phyloP scores from a whole-genome alignment of 2,888 invertebrate species.

The Hoplodrina blanda region DNA sequence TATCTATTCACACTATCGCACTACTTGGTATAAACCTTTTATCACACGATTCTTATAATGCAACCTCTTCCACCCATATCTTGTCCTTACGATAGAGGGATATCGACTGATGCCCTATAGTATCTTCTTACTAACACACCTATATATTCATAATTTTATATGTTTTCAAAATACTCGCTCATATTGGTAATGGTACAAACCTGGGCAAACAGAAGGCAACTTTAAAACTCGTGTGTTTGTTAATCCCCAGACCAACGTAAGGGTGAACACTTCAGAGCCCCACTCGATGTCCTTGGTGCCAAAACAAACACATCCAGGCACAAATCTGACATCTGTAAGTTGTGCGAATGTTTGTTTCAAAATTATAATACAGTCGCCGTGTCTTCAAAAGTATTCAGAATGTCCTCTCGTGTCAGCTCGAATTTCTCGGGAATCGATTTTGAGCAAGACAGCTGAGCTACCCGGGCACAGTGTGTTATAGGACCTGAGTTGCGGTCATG shows the following conservation, averaged over 20 bases:
- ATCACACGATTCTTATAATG: slow-evolving; percentile 12
- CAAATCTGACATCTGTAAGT: slow-evolving; percentile 42
- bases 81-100: too few relatives aligned
- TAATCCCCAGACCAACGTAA: slow-evolving; percentile 48
- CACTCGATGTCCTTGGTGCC: slow-evolving; percentile 39
- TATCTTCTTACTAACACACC: slow-evolving; percentile 3
- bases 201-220: slow-evolving; percentile 15
- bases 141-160: neutral
- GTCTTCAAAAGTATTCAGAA: neutral
- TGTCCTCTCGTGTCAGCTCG: neutral
- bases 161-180: slow-evolving; percentile 3
- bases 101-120: neutral
- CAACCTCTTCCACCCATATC: neutral
- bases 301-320: slow-evolving; percentile 37
- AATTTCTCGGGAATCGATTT: neutral
- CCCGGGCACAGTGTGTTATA: too few relatives aligned
- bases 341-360: slow-evolving; percentile 12
- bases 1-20: slow-evolving; percentile 18
- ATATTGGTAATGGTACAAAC: slow-evolving; percentile 19
- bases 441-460: neutral
- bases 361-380: neutral
- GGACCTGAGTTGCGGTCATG: too few relatives aligned
- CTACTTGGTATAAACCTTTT: slow-evolving; percentile 11
- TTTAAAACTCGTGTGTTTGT: slow-evolving; percentile 33
- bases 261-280: slow-evolving; percentile 48